Evolutionary conservation across 64 coral and sea anemone genomes (phyloP).

Genomic region (Stichodactyla helianthus): DNA sequence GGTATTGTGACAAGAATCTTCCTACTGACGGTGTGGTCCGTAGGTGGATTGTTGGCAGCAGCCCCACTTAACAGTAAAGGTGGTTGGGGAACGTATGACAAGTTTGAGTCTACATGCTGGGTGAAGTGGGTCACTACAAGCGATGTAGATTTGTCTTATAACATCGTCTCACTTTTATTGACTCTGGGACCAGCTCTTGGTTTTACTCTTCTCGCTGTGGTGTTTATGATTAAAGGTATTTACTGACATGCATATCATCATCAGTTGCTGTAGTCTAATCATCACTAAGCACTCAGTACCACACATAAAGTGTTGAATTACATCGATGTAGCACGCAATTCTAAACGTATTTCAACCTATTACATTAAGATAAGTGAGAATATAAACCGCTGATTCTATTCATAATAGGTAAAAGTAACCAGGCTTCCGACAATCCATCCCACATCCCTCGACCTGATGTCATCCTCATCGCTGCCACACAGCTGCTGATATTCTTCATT

Average conservation of each 20-base stretch:
- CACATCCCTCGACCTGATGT: not conserved
- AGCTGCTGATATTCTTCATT: not conserved
- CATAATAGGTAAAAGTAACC: not conserved
- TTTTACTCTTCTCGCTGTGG: not conserved
- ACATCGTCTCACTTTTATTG: not conserved
- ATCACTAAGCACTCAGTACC: too few relatives aligned
- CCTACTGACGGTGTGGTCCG: not conserved
- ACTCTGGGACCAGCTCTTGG: not conserved
- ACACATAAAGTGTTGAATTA: too few relatives aligned
- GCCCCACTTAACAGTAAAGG: not conserved
- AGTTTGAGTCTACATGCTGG: constrained; percentile 6
- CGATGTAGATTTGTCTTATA: not conserved
- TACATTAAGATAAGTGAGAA: too few relatives aligned
- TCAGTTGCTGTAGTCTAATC: too few relatives aligned
- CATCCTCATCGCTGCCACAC: not conserved
- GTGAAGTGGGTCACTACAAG: not conserved
- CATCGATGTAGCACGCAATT: too few relatives aligned
- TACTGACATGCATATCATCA: not conserved
- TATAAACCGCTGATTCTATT: not conserved
- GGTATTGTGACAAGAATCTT: not conserved
- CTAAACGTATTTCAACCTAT: too few relatives aligned
- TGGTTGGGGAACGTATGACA: not conserved
- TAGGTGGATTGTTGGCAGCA: not conserved
- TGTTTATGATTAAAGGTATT: not conserved
- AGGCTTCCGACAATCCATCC: not conserved